Conservation (phyloP, 2,797 vertebrate genomes). For the Coregonus sp. region DNA sequence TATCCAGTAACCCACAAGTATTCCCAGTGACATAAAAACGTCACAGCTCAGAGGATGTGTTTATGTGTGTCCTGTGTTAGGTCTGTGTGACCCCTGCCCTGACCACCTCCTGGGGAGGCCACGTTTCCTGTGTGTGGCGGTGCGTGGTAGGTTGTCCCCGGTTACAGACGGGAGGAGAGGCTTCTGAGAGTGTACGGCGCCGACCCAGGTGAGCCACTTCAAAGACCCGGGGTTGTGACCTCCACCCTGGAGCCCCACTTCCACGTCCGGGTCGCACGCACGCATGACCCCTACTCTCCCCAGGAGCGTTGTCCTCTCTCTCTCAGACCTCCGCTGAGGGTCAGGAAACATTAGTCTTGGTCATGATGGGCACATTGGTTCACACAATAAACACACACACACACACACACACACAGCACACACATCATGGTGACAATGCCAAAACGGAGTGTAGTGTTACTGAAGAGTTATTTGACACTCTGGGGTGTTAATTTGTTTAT, state of each 20-base stretch:
- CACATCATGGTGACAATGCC: not conserved
- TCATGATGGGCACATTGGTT: not conserved
- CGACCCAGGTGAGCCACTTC: constrained; percentile 31
- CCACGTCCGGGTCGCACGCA: constrained; percentile 8
- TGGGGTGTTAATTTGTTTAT: not conserved
- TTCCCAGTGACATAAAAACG: not conserved
- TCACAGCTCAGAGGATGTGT: not conserved
- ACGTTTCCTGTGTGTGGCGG: constrained; percentile 39
- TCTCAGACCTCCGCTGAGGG: constrained; percentile 10
- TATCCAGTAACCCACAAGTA: not conserved
- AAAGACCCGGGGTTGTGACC: constrained; percentile 29
- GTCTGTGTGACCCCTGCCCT: constrained; percentile 19
- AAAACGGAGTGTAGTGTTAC: constrained; percentile 11
- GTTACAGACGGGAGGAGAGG: constrained; percentile 14
- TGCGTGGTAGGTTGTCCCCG: constrained; percentile 20
- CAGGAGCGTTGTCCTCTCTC: too few relatives aligned
- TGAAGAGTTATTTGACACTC: not conserved
- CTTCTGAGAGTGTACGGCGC: constrained; percentile 12
- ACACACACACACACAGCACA: too few relatives aligned
- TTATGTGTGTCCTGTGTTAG: not conserved
- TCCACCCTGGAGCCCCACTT: constrained; percentile 11
- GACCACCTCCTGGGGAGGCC: not conserved
- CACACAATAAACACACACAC: too few relatives aligned
- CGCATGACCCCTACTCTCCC: not conserved
- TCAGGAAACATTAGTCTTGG: constrained; percentile 24